These are phyloP conservation scores for Argynnis bischoffii DNA, from an alignment of 2,888 invertebrate genomes.

Conservation along the genomic window DNA sequence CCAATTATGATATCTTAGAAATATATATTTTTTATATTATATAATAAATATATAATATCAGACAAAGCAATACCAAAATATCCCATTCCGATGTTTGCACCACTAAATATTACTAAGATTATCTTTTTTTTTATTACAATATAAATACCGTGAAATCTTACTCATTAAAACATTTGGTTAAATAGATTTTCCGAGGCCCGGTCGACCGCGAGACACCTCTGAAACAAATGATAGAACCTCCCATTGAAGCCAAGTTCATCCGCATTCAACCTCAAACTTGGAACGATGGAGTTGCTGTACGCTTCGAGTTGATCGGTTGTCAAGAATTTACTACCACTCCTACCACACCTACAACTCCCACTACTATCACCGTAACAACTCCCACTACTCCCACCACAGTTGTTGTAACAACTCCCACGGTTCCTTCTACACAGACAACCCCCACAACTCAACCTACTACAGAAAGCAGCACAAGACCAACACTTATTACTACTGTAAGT, in stretches of 20 bases:
- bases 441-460: slow-evolving; percentile 9
- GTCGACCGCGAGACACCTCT: slow-evolving; percentile 81
- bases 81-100: too few species aligned
- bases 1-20: too few species aligned
- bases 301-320: slow-evolving; percentile 90
- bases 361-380: slow-evolving; percentile 37
- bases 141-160: too few species aligned
- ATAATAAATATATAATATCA: too few species aligned
- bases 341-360: slow-evolving; percentile 33
- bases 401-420: neutral
- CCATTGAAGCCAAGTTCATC: slow-evolving; percentile 88
- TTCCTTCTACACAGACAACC: slow-evolving; percentile 5
- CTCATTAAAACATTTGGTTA: neutral
- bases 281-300: slow-evolving; percentile 85
- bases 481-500: slow-evolving; percentile 31
- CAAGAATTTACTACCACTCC: slow-evolving; percentile 46
- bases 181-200: slow-evolving; percentile 88
- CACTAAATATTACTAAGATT: too few species aligned
- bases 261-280: slow-evolving; percentile 89
- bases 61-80: neutral
- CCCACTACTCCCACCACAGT: slow-evolving; percentile 16
- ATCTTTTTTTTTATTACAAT: too few species aligned
- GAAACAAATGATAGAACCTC: slow-evolving; percentile 85
- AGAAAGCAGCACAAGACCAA: neutral
- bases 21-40: too few species aligned